Base-by-base conservation (phyloP, 2,888 invertebrate genomes). In the Drosophila kambysellisi region DNA sequence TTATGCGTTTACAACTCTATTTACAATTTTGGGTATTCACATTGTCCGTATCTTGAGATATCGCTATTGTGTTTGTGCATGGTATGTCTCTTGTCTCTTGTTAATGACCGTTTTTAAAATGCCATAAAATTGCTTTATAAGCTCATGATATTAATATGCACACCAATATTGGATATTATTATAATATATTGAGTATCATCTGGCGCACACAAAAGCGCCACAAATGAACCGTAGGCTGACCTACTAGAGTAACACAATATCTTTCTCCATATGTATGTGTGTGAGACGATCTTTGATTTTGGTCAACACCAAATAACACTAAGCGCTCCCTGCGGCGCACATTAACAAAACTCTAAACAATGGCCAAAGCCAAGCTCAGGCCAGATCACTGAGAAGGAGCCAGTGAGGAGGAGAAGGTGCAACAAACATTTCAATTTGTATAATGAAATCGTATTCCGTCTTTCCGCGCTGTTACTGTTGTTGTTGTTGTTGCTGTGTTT, bases 121-220 rank as follows among this genome's bases (percentile, higher is more conserved):
- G 88, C 91, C 79, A 89, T 88, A 89, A 88, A 88, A 89, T 72
- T 82, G 88, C 89, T 88, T 88, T 89, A 84, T 88, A 88, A 76
- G 85, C 71, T 74, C 76, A 81, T 63, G 85, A 84, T 88, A 88
- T 88, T 88, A 89, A 89, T 90, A 89, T 89, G 91, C 90, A 74
- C 73, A 84, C 82, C 87, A 84, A 88, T 90, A 88, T 90, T 82
- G 88, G 83, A 85, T 83, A 81, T 90, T 90, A 90, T 88, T 89
- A 85, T 88, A 89, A 88, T 89, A 88, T 90, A 88, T 88, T 90
- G 85, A 68, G 54, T 72, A 84, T 87, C 88, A 84, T 87, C 88
- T 87, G 74, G 82, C 82, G 70, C 77, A 77, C 70, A 87, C 88
- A 89, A 90, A 87, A 75, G 78, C 78, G 69, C 65, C 71, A 70